These are phyloP conservation scores for Eilema caniola DNA, from an alignment of 2,888 invertebrate species.

Conservation along the genomic window DNA sequence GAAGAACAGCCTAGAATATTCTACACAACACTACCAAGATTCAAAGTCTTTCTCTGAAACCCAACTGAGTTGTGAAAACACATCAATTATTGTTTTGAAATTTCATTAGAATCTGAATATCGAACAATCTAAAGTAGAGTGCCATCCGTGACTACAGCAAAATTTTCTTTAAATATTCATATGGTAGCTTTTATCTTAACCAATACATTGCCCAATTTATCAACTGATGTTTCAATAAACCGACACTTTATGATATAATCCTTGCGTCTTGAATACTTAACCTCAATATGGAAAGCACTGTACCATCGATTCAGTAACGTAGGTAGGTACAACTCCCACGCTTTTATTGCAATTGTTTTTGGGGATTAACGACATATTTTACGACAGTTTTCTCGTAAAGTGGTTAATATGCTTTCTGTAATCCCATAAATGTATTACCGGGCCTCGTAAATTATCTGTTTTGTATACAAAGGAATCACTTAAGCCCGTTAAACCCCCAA, in stretches of 20 bases:
- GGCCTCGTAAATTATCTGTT: constrained; percentile 28
- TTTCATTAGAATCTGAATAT: too few relatives aligned
- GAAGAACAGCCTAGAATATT: too few relatives aligned
- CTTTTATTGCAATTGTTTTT: constrained; percentile 42
- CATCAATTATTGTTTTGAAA: too few relatives aligned
- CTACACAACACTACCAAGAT: too few relatives aligned
- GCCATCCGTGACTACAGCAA: too few relatives aligned
- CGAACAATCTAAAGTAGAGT: too few relatives aligned
- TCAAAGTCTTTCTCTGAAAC: too few relatives aligned
- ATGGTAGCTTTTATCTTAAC: background rate
- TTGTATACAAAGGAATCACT: constrained; percentile 27
- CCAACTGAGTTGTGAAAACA: too few relatives aligned
- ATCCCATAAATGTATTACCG: constrained; percentile 29
- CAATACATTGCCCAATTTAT: background rate
- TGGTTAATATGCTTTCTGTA: constrained; percentile 29
- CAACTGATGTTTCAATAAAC: background rate
- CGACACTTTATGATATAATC: constrained; percentile 1
- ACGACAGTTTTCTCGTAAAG: constrained; percentile 35
- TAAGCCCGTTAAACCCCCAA: background rate
- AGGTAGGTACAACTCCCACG: constrained; percentile 30
- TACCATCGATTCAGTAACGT: constrained; percentile 30
- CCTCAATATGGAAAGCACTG: background rate
- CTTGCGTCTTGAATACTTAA: constrained; percentile 1
- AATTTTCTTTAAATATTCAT: too few relatives aligned
- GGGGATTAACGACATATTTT: constrained; percentile 40